Conservation (phyloP, 2,888 invertebrate species). For the Oasisia sp. region DNA sequence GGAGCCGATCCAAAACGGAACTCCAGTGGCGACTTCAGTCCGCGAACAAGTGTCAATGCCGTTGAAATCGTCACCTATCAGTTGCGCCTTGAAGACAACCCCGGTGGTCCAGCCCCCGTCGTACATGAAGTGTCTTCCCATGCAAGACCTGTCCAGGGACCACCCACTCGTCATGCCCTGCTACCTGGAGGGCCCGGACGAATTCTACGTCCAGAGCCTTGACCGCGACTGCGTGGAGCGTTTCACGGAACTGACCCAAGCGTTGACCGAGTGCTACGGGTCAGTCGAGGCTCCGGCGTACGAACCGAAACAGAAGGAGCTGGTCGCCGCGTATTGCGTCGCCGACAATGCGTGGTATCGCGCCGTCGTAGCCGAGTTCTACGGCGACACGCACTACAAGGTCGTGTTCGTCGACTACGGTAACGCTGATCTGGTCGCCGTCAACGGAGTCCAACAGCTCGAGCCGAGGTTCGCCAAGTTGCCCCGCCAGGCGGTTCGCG, state of each 20-base stretch:
- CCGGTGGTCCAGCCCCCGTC: not conserved
- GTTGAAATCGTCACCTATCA: not conserved
- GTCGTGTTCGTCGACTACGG: constrained; percentile 21
- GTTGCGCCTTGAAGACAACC: not conserved
- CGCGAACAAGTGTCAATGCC: not conserved
- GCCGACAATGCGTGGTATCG: constrained; percentile 27
- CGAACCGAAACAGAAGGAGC: not conserved
- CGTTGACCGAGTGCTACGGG: not conserved
- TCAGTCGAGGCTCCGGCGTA: not conserved
- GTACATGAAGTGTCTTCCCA: not conserved
- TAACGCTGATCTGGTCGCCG: not conserved
- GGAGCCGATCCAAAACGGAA: not conserved
- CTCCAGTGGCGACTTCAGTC: not conserved
- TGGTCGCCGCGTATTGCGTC: constrained; percentile 19
- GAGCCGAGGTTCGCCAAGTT: not conserved
- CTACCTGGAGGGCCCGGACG: not conserved
- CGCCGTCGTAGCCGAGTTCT: constrained; percentile 14
- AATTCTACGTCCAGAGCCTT: not conserved
- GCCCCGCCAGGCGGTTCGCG: constrained; percentile 14
- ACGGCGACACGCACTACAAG: not conserved
- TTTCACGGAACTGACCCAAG: not conserved
- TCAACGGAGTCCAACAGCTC: not conserved
- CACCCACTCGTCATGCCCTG: not conserved
- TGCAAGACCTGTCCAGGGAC: not conserved
- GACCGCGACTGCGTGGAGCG: not conserved